A percentile compares a stretch with the other conserved stretches of the same genome.
Conservation (phyloP, 2,888 invertebrate species). For the Ormyrus labotus region DNA sequence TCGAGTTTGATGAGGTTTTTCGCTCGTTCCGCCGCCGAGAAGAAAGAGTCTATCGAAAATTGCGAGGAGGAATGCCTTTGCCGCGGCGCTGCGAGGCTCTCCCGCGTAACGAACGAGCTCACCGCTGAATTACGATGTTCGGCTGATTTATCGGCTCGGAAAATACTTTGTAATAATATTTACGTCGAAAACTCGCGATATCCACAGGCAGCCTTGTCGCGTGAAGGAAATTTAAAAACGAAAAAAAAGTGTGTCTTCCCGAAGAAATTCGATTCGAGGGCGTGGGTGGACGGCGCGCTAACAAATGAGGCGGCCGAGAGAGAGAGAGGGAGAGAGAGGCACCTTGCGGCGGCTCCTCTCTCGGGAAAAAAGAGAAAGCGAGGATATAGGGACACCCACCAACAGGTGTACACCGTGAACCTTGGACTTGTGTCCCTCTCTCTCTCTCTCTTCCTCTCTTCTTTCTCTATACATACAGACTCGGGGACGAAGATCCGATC, state of each 20-base stretch:
- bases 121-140: not conserved
- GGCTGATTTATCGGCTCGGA: not conserved
- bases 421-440: conserved; percentile 46
- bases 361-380: conserved; percentile 10
- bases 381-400: conserved; percentile 48
- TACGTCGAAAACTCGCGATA: not conserved
- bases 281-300: conserved; percentile 55
- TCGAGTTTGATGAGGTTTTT: conserved; percentile 41
- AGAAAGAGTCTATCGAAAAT: conserved; percentile 48
- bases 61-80: conserved; percentile 29
- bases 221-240: conserved; percentile 16
- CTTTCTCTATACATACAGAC: conserved; percentile 35
- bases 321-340: conserved; percentile 10
- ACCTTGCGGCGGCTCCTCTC: too few species aligned
- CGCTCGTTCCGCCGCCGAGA: not conserved
- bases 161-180: not conserved
- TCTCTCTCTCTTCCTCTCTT: conserved; percentile 6
- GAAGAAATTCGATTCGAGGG: conserved; percentile 21
- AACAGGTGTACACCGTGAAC: conserved; percentile 62
- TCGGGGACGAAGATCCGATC: conserved; percentile 64
- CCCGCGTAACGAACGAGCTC: not conserved
- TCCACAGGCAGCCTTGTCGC: not conserved
- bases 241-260: not conserved
- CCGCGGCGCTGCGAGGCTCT: not conserved
- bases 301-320: conserved; percentile 60